Percentiles rank a stretch among this genome's conserved stretches.
These are phyloP conservation scores for Podilymbus podiceps DNA, from an alignment of 2,113 vertebrate species.

Conservation along the genomic window DNA sequence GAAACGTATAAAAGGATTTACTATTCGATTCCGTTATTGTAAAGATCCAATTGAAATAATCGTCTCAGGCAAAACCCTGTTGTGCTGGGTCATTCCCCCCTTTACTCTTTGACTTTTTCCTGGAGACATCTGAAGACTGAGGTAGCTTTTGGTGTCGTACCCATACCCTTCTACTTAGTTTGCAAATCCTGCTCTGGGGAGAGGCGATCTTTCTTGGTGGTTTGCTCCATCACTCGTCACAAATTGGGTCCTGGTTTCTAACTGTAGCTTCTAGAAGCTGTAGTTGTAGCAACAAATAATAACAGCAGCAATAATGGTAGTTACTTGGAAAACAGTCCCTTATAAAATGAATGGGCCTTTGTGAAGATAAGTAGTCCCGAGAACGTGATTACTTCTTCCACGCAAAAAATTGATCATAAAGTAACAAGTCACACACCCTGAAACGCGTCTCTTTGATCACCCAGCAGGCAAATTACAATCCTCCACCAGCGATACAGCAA, in stretches of 20 bases:
- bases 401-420: neutral
- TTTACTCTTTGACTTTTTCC: neutral
- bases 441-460: neutral
- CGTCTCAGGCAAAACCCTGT: neutral
- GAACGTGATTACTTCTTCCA: neutral
- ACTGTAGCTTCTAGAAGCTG: neutral
- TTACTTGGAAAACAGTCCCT: neutral
- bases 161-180: neutral
- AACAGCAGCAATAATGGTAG: neutral
- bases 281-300: neutral
- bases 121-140: neutral
- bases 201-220: neutral
- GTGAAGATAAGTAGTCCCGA: neutral
- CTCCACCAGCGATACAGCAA: neutral
- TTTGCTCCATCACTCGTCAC: neutral
- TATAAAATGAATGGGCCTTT: neutral
- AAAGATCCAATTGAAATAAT: neutral
- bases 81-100: neutral
- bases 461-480: neutral
- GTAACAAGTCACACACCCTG: neutral
- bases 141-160: neutral
- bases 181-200: neutral
- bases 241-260: neutral
- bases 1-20: neutral
- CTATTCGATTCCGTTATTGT: neutral